Base-by-base conservation (phyloP, 2,113 vertebrate species). In the Phaethon lepturus region DNA sequence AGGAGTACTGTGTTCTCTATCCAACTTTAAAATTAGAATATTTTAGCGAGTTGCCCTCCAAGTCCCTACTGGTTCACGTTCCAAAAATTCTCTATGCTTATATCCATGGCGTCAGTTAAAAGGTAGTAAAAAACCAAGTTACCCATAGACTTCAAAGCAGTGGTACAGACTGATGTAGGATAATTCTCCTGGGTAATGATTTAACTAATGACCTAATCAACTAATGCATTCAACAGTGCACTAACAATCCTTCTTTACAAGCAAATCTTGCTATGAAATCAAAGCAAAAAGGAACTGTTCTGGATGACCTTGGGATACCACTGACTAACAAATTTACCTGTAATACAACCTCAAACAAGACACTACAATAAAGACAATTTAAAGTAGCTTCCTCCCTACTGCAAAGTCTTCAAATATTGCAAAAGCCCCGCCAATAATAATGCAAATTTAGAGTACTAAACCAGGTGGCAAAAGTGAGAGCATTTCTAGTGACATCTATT, bases 131-230 rank as follows among this genome's bases (percentile, higher is more conserved):
- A 94, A 79, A 25, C 2, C 62, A 74, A 69, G 68, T 42, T 63
- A 82, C 26, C 64, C 75, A 60, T 3, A 87, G 74, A 87, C 74
- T 94, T 96, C 86, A 94, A 95, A 96, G 91, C 58, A 74, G 66
- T 17, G 59, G 79, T 50, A 42, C 6, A 76, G 68, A 91, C 79
- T 75, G 60, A 86, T 49, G 44, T 60, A 93, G 82, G 74, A 44
- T 76, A 94, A 80, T 74, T 84, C 77, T 79, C 85, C 67, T 17
- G 47, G 81, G 58, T 44, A 58, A 90, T 14, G 35, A 78, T 74
- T 91, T 93, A 81, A 84, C 67, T 56, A 94, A 86, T 2, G 3
- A 85, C 63, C 76, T 94, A 59, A 95, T 82, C 90, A 88, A 76
- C 45, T 29, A 55, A 73, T 11, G 10, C 31, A 66, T 75, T 76